These are phyloP conservation scores for Thereva unica DNA, from an alignment of 2,888 invertebrate species.

Conservation along the genomic window DNA sequence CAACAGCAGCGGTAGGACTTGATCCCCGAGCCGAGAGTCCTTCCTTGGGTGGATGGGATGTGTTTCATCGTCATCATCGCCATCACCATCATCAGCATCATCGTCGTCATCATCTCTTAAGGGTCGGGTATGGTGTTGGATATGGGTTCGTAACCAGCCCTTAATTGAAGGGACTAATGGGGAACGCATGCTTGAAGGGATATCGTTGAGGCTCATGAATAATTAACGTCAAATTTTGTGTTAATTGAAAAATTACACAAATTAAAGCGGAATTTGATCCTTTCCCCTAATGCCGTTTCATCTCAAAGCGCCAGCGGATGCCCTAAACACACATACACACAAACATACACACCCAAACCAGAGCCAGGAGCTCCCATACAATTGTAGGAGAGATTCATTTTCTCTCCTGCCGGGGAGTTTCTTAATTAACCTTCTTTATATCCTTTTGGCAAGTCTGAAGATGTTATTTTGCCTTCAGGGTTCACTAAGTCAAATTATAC, in stretches of 20 bases:
- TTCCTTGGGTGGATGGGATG: too few relatives aligned
- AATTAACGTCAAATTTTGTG: conserved; percentile 40
- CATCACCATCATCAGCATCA: too few relatives aligned
- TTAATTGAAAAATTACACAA: conserved; percentile 43
- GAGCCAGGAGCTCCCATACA: too few relatives aligned
- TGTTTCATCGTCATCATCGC: too few relatives aligned
- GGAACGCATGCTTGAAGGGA: conserved; percentile 34
- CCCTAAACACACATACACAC: too few relatives aligned
- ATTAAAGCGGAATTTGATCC: conserved; percentile 39
- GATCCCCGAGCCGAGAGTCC: too few relatives aligned
- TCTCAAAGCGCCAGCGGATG: too few relatives aligned
- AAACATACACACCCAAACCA: too few relatives aligned
- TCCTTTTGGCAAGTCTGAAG: conserved; percentile 8
- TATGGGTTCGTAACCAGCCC: conserved; percentile 26
- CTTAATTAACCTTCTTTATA: conserved; percentile 7
- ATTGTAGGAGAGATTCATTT: background rate
- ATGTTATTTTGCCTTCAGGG: conserved; percentile 2
- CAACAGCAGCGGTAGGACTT: background rate
- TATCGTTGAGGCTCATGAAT: conserved; percentile 35
- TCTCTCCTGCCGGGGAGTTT: conserved; percentile 19
- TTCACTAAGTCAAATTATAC: conserved; percentile 8
- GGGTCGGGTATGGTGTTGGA: conserved; percentile 14
- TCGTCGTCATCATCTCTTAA: too few relatives aligned
- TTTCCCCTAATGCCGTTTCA: background rate
- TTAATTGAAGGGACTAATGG: conserved; percentile 41